phyloP scores from a whole-genome alignment of 1,140 invertebrate genomes.

The Solenopsis invicta region DNA sequence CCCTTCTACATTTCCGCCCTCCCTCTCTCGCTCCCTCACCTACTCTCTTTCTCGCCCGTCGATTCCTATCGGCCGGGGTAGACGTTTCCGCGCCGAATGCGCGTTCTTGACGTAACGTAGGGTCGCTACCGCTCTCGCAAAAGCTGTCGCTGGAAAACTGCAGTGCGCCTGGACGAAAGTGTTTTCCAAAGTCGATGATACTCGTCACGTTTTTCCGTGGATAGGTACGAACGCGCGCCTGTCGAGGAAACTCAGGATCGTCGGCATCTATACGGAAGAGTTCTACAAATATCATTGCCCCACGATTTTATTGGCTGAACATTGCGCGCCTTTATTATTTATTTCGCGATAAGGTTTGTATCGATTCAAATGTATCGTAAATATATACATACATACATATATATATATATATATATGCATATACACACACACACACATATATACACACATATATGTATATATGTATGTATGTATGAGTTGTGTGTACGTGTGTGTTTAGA shows the following conservation, averaged over 20 bases:
- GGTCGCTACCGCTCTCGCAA: slow-evolving; percentile 23
- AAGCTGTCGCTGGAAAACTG: slow-evolving; percentile 52
- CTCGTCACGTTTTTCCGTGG: slow-evolving; percentile 61
- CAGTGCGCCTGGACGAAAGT: slow-evolving; percentile 55
- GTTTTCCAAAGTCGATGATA: slow-evolving; percentile 66
- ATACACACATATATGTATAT: neutral
- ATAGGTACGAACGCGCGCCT: slow-evolving; percentile 43
- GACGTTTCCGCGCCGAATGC: slow-evolving; percentile 55
- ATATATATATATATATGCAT: too few relatives aligned
- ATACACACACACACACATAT: too few relatives aligned
- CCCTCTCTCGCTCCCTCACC: neutral
- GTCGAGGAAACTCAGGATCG: slow-evolving; percentile 18
- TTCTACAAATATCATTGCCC: slow-evolving; percentile 1
- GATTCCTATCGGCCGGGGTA: slow-evolving; percentile 66
- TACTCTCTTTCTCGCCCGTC: slow-evolving; percentile 28
- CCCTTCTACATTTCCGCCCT: slow-evolving; percentile 13
- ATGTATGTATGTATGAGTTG: neutral
- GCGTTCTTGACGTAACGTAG: slow-evolving; percentile 53
- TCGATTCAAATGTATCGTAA: neutral
- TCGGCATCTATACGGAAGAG: neutral
- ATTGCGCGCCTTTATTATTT: slow-evolving; percentile 17
- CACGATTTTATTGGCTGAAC: slow-evolving; percentile 28
- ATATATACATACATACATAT: neutral
- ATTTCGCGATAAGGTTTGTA: neutral
- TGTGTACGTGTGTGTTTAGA: neutral